These are phyloP conservation scores for Thamnaconus septentrionalis DNA, from an alignment of 2,113 vertebrate species.

Conservation along the genomic window DNA sequence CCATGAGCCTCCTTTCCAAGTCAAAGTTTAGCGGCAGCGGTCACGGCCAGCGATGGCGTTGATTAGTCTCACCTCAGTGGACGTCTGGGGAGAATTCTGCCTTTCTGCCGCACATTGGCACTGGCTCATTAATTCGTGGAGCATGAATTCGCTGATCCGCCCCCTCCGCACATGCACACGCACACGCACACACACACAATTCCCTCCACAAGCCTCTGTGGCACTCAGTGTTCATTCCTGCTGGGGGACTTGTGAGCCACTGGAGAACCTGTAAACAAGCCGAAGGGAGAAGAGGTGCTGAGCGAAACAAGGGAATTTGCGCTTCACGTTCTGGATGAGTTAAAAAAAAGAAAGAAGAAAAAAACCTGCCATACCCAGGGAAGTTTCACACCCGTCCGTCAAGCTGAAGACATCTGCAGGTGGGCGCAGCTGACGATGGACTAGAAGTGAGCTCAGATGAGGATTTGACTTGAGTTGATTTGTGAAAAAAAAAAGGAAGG, in stretches of 20 bases:
- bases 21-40: constrained; percentile 9
- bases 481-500: no score
- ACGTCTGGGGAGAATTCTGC: constrained; percentile 25
- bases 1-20: background rate
- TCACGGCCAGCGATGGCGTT: constrained; percentile 5
- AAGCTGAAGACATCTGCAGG: constrained; percentile 41
- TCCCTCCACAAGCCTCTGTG: constrained; percentile 39
- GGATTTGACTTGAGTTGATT: no score
- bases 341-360: no score
- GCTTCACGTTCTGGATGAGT: background rate
- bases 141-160: constrained; percentile 50
- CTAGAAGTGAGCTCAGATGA: no score
- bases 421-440: constrained; percentile 29
- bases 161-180: background rate
- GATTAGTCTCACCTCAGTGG: constrained; percentile 44
- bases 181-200: constrained; percentile 10
- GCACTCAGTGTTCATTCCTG: constrained; percentile 47
- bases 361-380: background rate
- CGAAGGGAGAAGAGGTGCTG: constrained; percentile 45
- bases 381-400: constrained; percentile 10
- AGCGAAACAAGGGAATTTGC: constrained; percentile 30
- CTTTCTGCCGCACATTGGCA: constrained; percentile 47
- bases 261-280: constrained; percentile 45
- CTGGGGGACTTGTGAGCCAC: constrained; percentile 46
- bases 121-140: constrained; percentile 60